A percentile compares a stretch with the other conserved stretches of the same genome.
These are phyloP conservation scores for Tadarida brasiliensis DNA, from an alignment of 2,797 vertebrate genomes.

Conservation along the genomic window DNA sequence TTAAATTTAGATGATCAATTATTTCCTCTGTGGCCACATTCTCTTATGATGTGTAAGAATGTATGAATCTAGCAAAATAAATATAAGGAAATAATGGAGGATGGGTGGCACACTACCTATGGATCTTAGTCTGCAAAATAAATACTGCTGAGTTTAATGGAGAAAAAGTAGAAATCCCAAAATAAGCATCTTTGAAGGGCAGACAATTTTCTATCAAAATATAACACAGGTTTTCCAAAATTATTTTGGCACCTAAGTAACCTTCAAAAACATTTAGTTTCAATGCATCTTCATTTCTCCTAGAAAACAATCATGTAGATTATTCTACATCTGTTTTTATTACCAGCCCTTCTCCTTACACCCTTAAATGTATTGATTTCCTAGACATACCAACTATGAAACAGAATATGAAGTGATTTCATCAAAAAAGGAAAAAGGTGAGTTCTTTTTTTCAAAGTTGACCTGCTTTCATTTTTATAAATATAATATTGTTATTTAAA, in stretches of 20 bases:
- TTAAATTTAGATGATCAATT: constrained; percentile 50
- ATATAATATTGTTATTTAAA: constrained; percentile 20
- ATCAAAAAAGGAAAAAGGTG: neutral
- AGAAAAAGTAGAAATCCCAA: constrained; percentile 7
- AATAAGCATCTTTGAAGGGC: constrained; percentile 51
- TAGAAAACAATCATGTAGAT: neutral
- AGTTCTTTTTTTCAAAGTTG: neutral
- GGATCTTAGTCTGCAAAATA: neutral
- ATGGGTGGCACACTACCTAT: neutral
- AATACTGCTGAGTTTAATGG: constrained; percentile 41
- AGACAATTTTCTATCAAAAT: constrained; percentile 33
- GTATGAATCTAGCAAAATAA: constrained; percentile 59
- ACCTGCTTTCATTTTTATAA: constrained; percentile 2
- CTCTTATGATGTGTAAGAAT: constrained; percentile 33
- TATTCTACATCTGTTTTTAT: neutral
- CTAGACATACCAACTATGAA: neutral
- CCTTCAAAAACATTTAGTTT: constrained; percentile 14
- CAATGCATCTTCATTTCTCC: neutral
- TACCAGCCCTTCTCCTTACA: neutral
- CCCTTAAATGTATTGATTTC: neutral
- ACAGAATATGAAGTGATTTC: neutral
- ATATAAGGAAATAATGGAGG: constrained; percentile 49
- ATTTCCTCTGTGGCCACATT: constrained; percentile 9
- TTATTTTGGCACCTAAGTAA: constrained; percentile 20
- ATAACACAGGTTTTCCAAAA: neutral